Evolutionary conservation across 2,113 vertebrate species (phyloP), one percentile per base, ranked within the genome.

Genomic region (Climacteris rufus): DNA sequence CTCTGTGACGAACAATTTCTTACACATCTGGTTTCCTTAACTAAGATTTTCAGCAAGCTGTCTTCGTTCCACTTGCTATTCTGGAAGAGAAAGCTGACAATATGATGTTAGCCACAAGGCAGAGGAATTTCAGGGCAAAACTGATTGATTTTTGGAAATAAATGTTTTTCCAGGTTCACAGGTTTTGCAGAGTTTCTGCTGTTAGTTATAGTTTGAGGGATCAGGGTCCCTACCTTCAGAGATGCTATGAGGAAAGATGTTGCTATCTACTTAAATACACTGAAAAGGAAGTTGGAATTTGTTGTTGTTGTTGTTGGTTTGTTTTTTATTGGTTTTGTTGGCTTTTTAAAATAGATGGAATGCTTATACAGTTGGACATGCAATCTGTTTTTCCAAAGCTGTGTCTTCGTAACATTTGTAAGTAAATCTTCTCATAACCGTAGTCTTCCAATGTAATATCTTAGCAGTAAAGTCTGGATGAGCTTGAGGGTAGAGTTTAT

Each of bases 401-500:
- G 6, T 64, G 33, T 50, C 40, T 78, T 65, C 22, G 8, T 53
- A 49, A 16, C 37, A 50, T 76, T 93, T 90, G 22, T 76, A 56
- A 82, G 35, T 35, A 71, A 68, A 79, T 76, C n/a, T 79, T 33
- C 52, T 92, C 75, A 49, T 53, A 90, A 70, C 30, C 0, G 1
- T 28, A 60, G 31, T 37, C 28, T 83, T 94, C 53, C 57, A 79
- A 64, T 49, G 44, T 57, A 40, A 31, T 40, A 50, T 31, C 44
- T 74, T 65, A 66, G 49, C 42, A 79, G 42, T 9, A 11, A 88
- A 18, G 40, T 88, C 75, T 86, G 53, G 25, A 86, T 49, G 66
- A 93, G 5, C 90, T 53, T 57, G 35, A 88, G 25, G 23, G 25
- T 82, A 94, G 52, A 82, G 27, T 86, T 94, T 94, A 89, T 87